A percentile compares a stretch with the other conserved stretches of the same genome.
Conservation (phyloP, 2,113 vertebrate genomes). For the Capreolus pygargus region DNA sequence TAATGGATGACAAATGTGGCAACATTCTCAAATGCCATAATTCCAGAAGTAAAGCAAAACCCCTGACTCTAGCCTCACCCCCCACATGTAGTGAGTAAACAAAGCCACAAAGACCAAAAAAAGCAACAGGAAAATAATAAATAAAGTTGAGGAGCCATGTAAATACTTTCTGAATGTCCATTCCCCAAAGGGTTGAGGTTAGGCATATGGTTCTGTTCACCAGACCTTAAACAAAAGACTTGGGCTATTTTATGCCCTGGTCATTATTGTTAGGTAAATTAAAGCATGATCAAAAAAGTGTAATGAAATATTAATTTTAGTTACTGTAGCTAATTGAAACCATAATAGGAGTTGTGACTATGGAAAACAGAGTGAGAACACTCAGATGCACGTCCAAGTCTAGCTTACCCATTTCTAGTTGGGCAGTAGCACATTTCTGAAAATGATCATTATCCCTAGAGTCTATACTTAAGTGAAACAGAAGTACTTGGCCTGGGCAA, state of each 20-base stretch:
- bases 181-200: constrained; percentile 71
- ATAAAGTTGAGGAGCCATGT: constrained; percentile 46
- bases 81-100: constrained; percentile 50
- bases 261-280: constrained; percentile 60
- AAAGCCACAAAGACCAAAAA: constrained; percentile 60
- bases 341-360: constrained; percentile 27
- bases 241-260: constrained; percentile 65
- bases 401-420: constrained; percentile 19
- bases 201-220: constrained; percentile 71
- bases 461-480: neutral
- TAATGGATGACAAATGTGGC: constrained; percentile 50
- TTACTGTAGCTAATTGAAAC: constrained; percentile 61
- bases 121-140: constrained; percentile 62
- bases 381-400: constrained; percentile 18
- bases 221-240: constrained; percentile 60
- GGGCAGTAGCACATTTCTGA: constrained; percentile 31
- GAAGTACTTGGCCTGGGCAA: constrained; percentile 44
- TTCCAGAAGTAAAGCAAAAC: constrained; percentile 58
- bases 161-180: constrained; percentile 69
- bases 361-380: constrained; percentile 36
- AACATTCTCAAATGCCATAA: constrained; percentile 44
- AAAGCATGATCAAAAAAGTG: constrained; percentile 57
- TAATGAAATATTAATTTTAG: constrained; percentile 70
- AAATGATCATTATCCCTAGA: constrained; percentile 31
- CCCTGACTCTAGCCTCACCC: constrained; percentile 15